Base-by-base conservation (phyloP, 2,888 invertebrate genomes). In the Tetranychus piercei region DNA sequence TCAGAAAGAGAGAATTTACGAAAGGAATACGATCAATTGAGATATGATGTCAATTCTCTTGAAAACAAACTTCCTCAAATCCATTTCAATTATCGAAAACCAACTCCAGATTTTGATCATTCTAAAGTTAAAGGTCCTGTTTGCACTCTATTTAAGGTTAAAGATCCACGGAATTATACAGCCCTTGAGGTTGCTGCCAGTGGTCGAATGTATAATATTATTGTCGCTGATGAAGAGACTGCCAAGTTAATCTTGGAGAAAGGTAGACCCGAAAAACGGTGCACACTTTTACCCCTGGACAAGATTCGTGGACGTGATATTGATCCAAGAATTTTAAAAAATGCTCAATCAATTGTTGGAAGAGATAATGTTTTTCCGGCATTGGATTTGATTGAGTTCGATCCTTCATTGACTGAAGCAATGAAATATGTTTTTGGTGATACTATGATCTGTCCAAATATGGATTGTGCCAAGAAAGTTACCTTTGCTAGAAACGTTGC, bases 261-360 rank as follows among this genome's bases (percentile, higher is more conserved):
- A 76, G 94, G 94, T 0, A 86, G 89, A 78, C 84, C 97, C 76
- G 88, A 88, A 81, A 84, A 87, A 22, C 87, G 94, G 76, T 89
- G 89, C 74, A 95, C 94, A 75, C 88, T 95, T 81, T 90, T 95
- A 76, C 95, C 95, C 34, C 86, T 96, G 78, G 94, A 93, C 84
- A 91, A 92, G 85, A 92, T 96, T 79, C 82, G 84, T 44, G 87
- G 87, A 0, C 82, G 85, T 77, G 81, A 84, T 76, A 87, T 95
- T 77, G 87, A 88, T 79, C 79, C 81, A 0, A 81, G 83, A 44
- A 86, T 85, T 0, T 82, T 92, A 11, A 82, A 84, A 55, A 82
- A 85, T 44, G 94, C 94, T 5, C 87, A 91, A 82, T 83, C 85
- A 43, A 82, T 91, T 79, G 89, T 89, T 67, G 94, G 94, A 0